Percentiles rank a stretch among this genome's conserved stretches.
phyloP scores from a whole-genome alignment of 2,797 vertebrate species.

The Argentina silus region DNA sequence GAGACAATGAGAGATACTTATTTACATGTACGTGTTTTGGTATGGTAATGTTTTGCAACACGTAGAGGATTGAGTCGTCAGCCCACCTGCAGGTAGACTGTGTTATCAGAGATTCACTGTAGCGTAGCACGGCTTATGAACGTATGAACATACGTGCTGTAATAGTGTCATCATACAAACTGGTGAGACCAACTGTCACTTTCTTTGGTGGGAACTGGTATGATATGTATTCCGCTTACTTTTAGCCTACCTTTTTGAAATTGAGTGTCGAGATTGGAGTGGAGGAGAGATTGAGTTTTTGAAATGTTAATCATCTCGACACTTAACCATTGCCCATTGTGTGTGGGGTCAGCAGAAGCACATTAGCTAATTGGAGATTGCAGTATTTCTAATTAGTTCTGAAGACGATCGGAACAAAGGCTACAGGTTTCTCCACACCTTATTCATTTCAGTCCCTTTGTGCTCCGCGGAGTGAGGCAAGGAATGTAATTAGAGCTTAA shows the following conservation, averaged over 20 bases:
- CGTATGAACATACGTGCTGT: neutral
- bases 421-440: constrained; percentile 50
- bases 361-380: constrained; percentile 63
- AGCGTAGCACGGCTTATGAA: neutral
- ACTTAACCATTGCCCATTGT: constrained; percentile 77
- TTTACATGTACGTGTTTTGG: neutral
- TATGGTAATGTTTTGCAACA: constrained; percentile 9
- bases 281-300: constrained; percentile 74
- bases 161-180: neutral
- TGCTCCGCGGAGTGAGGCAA: constrained; percentile 28
- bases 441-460: constrained; percentile 52
- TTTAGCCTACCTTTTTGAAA: no score
- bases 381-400: constrained; percentile 74
- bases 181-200: neutral
- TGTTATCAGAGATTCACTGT: neutral
- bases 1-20: constrained; percentile 41
- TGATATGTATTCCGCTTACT: no score
- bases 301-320: constrained; percentile 84
- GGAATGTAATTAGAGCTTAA: constrained; percentile 45
- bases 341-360: constrained; percentile 67
- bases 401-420: constrained; percentile 69
- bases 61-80: neutral
- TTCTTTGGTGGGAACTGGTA: no score
- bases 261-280: no score
- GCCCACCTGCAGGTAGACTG: neutral